Conservation (phyloP, 2,888 invertebrate genomes). For the Neoaliturus tenellus region DNA sequence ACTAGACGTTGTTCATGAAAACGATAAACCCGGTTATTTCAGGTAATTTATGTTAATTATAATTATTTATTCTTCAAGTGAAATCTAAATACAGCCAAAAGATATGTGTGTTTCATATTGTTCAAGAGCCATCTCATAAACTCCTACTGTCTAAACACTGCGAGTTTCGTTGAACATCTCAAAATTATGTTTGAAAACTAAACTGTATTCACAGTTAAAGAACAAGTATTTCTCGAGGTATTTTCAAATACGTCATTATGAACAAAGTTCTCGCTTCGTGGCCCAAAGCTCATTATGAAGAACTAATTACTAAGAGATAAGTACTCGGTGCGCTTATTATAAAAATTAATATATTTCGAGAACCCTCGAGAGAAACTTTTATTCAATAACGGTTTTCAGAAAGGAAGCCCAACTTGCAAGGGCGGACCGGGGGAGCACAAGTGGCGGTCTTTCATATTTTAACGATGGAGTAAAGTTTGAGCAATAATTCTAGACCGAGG, state of each 20-base stretch:
- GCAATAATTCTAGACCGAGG: conserved; percentile 4
- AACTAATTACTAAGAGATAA: conserved; percentile 30
- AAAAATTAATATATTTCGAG: conserved; percentile 36
- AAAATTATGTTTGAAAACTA: background rate
- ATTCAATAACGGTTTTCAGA: conserved; percentile 41
- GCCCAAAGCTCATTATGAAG: conserved; percentile 20
- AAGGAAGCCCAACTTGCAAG: conserved; percentile 32
- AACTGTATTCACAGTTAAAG: background rate
- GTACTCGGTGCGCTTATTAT: conserved; percentile 30
- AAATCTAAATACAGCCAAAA: too few relatives aligned
- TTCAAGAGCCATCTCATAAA: background rate
- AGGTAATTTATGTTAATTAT: too few relatives aligned
- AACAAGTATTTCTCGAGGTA: conserved; percentile 18
- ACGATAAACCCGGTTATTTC: too few relatives aligned
- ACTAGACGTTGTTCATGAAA: too few relatives aligned
- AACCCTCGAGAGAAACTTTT: conserved; percentile 44
- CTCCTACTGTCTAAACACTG: background rate
- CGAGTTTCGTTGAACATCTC: background rate
- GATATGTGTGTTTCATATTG: background rate
- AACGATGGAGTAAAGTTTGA: conserved; percentile 40
- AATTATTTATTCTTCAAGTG: too few relatives aligned
- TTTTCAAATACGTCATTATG: conserved; percentile 2
- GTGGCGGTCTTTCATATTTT: conserved; percentile 41
- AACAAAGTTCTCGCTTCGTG: background rate
- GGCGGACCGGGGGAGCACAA: background rate